Evolutionary conservation across 1,140 invertebrate species (phyloP).

Genomic region (Mactra quadrangularis): DNA sequence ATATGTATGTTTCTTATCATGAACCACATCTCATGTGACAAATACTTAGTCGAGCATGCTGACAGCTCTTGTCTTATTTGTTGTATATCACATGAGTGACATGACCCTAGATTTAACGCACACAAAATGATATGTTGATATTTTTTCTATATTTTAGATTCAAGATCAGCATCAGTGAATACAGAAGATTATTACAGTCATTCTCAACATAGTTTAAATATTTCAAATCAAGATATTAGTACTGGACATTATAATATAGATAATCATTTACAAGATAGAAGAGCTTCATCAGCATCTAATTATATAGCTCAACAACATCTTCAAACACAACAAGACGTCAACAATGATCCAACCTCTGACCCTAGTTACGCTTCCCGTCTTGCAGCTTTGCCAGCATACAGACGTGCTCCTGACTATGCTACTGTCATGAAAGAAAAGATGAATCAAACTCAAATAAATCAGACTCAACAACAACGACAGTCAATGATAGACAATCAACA

Average conservation of each 20-base stretch:
- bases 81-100: too few relatives aligned
- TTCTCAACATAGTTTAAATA: conserved; percentile 77
- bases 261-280: conserved; percentile 34
- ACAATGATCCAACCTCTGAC: conserved; percentile 53
- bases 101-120: too few relatives aligned
- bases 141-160: conserved; percentile 65
- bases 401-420: conserved; percentile 96
- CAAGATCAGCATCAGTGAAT: conserved; percentile 66
- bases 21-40: too few relatives aligned
- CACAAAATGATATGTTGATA: too few relatives aligned
- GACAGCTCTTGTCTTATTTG: too few relatives aligned
- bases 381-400: conserved; percentile 93
- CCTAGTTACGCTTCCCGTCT: conserved; percentile 78
- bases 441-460: conserved; percentile 67
- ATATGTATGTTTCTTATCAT: too few relatives aligned
- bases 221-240: conserved; percentile 55
- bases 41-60: too few relatives aligned
- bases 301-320: conserved; percentile 62
- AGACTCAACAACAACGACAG: conserved; percentile 61
- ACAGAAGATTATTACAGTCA: conserved; percentile 71
- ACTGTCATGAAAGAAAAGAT: conserved; percentile 90
- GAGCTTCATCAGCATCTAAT: conserved; percentile 32
- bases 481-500: conserved; percentile 7
- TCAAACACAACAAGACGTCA: conserved; percentile 38
- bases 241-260: conserved; percentile 6